phyloP scores from a whole-genome alignment of 2,113 vertebrate species.

The Notothenia rossii region DNA sequence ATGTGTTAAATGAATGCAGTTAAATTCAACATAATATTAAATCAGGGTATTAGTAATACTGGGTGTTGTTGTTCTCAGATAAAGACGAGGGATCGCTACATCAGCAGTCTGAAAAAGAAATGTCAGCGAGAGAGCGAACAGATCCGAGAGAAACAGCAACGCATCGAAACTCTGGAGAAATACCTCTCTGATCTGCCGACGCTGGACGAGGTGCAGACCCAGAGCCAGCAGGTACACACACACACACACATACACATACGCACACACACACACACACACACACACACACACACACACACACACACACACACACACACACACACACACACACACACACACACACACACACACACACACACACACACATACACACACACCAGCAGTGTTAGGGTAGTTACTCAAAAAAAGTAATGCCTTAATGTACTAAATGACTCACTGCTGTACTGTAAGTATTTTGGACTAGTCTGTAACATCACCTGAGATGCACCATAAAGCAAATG shows the following conservation, averaged over 20 bases:
- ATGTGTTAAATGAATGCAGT: too few species aligned
- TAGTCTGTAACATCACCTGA: too few species aligned
- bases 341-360: constrained; percentile 38
- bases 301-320: constrained; percentile 39
- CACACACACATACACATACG: constrained; percentile 1
- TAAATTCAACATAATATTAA: neutral
- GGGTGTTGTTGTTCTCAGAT: constrained; percentile 80
- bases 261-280: constrained; percentile 38
- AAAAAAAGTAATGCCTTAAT: too few species aligned
- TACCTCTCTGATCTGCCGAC: constrained; percentile 96
- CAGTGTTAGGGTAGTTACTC: too few species aligned
- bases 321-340: constrained; percentile 1
- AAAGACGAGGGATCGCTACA: constrained; percentile 96
- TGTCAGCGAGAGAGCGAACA: constrained; percentile 92
- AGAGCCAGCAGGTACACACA: constrained; percentile 89
- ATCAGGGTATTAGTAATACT: neutral
- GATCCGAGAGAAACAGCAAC: constrained; percentile 93
- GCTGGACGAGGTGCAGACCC: constrained; percentile 90
- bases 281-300: constrained; percentile 10
- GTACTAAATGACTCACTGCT: too few species aligned
- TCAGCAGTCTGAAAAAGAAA: constrained; percentile 95
- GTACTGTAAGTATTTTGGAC: too few species aligned
- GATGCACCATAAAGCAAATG: too few species aligned
- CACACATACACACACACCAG: neutral
- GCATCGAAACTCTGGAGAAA: constrained; percentile 96